A percentile compares a stretch with the other conserved stretches of the same genome.
phyloP scores from a whole-genome alignment of 1,140 invertebrate species.

The Danaus plexippus region DNA sequence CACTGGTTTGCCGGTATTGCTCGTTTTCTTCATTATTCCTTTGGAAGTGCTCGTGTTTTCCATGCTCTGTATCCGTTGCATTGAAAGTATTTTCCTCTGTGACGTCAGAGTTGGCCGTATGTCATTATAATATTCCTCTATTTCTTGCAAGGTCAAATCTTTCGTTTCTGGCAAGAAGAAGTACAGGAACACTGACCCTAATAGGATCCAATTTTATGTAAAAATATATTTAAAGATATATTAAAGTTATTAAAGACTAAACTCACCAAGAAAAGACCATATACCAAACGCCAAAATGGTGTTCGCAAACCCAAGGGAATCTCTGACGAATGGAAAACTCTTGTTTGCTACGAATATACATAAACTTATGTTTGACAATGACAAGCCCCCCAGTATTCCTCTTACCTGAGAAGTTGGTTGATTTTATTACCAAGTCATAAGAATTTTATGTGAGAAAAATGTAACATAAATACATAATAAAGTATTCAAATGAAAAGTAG shows the following conservation, averaged over 20 bases:
- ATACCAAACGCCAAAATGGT: conserved; percentile 33
- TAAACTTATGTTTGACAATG: conserved; percentile 28
- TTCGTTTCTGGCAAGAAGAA: conserved; percentile 87
- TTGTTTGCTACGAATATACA: conserved; percentile 33
- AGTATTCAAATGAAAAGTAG: not conserved
- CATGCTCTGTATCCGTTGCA: conserved; percentile 4
- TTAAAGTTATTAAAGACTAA: not conserved
- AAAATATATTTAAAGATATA: not conserved
- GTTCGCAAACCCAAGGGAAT: conserved; percentile 31
- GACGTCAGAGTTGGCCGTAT: conserved; percentile 43
- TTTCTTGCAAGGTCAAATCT: conserved; percentile 82
- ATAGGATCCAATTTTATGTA: conserved; percentile 11
- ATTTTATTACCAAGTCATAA: conserved; percentile 1
- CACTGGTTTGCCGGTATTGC: no score
- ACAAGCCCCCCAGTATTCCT: conserved; percentile 37
- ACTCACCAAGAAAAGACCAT: conserved; percentile 36
- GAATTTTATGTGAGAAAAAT: not conserved
- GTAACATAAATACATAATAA: not conserved
- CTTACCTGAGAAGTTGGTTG: conserved; percentile 30
- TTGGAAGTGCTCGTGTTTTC: no score
- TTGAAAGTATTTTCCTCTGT: conserved; percentile 23
- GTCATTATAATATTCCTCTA: conserved; percentile 79
- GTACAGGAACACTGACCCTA: conserved; percentile 73
- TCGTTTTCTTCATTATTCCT: no score
- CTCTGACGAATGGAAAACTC: conserved; percentile 26